These are phyloP conservation scores for Sinosuthora webbiana DNA, from an alignment of 2,113 vertebrate species.

Conservation along the genomic window DNA sequence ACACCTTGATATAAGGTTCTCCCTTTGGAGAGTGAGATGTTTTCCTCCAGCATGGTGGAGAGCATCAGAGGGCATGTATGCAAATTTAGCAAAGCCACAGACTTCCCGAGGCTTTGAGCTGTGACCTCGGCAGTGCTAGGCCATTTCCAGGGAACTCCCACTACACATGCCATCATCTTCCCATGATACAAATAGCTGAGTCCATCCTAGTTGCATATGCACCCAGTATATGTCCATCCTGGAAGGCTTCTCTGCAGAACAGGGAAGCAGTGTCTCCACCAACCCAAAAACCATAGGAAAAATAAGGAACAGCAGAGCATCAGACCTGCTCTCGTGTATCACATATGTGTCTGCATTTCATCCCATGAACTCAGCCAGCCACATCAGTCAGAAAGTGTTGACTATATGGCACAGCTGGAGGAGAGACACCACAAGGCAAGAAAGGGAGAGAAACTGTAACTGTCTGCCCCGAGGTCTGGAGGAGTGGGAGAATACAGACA, in stretches of 20 bases:
- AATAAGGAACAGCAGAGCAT: background rate
- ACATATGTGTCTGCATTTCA: background rate
- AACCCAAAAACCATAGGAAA: background rate
- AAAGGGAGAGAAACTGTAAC: background rate
- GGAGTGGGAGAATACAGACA: background rate
- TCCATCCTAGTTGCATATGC: background rate
- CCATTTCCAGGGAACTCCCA: background rate
- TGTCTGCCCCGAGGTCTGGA: background rate
- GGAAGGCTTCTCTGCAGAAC: background rate
- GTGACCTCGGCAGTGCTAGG: background rate
- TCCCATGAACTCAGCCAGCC: background rate
- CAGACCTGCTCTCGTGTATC: background rate
- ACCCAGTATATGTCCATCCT: background rate
- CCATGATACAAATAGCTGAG: background rate
- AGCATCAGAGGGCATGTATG: background rate
- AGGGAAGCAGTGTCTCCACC: background rate
- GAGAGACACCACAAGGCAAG: background rate
- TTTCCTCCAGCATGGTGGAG: background rate
- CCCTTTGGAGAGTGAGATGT: background rate
- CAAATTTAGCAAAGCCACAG: background rate
- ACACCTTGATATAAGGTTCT: background rate
- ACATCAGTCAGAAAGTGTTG: background rate
- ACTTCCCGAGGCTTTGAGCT: background rate
- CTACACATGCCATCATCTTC: background rate
- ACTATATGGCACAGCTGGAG: background rate